phyloP scores from a whole-genome alignment of 2,888 invertebrate genomes.

The Allacma fusca region DNA sequence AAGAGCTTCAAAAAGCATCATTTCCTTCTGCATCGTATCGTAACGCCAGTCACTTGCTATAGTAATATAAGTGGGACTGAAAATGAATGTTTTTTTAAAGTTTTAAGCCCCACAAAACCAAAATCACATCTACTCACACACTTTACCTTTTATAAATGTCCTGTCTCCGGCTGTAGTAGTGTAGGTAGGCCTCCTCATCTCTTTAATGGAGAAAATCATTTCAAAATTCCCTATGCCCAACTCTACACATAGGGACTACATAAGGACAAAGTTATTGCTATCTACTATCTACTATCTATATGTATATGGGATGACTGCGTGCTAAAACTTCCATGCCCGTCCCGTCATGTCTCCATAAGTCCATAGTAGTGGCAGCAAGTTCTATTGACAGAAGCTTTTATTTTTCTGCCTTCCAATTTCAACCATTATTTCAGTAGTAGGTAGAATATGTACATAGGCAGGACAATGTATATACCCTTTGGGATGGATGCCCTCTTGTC shows the following conservation, averaged over 20 bases:
- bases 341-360: background rate
- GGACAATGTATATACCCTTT: background rate
- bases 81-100: too few species aligned
- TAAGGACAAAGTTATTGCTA: too few species aligned
- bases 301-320: background rate
- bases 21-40: background rate
- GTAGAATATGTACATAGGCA: background rate
- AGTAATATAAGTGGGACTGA: background rate
- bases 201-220: conserved; percentile 9
- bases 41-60: background rate
- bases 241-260: too few species aligned
- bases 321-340: background rate
- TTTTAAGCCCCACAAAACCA: conserved; percentile 2
- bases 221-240: background rate
- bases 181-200: background rate
- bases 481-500: conserved; percentile 6
- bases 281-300: background rate
- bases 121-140: background rate
- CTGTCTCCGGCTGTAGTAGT: background rate
- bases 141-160: background rate
- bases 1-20: background rate
- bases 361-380: background rate
- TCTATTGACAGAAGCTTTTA: conserved; percentile 10
- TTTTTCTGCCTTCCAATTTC: conserved; percentile 6
- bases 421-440: background rate